phyloP scores from a whole-genome alignment of 2,113 vertebrate genomes.

The Leuciscus idus region DNA sequence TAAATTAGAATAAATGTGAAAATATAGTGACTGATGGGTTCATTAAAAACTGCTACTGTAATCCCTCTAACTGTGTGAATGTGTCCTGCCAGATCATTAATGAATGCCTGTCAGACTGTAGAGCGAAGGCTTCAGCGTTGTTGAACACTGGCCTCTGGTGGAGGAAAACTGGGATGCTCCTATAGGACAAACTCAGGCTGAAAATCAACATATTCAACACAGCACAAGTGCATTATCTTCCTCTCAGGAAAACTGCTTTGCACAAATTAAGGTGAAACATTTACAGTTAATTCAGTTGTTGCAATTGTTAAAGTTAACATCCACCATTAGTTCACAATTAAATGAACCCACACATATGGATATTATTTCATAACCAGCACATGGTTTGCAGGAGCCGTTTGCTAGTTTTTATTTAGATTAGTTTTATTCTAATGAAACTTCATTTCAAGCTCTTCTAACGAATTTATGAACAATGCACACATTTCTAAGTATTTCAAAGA shows the following conservation, averaged over 20 bases:
- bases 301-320: background rate
- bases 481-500: background rate
- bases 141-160: slow-evolving; percentile 52
- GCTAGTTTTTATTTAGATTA: background rate
- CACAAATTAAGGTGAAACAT: background rate
- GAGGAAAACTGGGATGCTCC: background rate
- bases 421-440: background rate
- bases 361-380: background rate
- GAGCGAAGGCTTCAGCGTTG: background rate
- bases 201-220: background rate
- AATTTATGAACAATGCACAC: background rate
- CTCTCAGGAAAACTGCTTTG: background rate
- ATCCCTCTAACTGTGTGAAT: background rate
- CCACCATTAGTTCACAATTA: background rate
- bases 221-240: background rate
- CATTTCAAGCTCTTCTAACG: background rate
- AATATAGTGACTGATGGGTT: background rate
- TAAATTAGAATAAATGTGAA: background rate
- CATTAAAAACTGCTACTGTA: background rate
- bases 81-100: background rate
- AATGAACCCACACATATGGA: background rate
- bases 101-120: background rate
- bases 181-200: background rate
- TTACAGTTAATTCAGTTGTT: background rate
- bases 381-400: background rate